Evolutionary conservation across 1,140 invertebrate species (phyloP).

Genomic region (Nylanderia fulva): DNA sequence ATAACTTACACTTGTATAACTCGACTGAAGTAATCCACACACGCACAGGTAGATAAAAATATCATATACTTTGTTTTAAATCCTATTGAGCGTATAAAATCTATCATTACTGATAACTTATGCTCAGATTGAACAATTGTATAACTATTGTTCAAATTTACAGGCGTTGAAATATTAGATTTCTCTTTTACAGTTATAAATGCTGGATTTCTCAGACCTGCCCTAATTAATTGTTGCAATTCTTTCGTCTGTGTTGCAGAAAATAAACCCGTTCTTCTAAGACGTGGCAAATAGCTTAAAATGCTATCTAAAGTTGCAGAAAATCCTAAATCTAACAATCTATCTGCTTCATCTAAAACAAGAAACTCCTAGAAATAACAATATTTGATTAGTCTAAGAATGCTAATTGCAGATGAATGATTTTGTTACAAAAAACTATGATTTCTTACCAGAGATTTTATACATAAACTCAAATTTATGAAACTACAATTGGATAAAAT

Average conservation of each 20-base stretch:
- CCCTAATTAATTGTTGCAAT: conserved; percentile 95
- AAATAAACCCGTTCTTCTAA: conserved; percentile 98
- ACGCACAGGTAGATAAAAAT: conserved; percentile 98
- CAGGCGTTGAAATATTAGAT: conserved; percentile 92
- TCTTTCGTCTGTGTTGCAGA: conserved; percentile 99
- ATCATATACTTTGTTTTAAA: conserved; percentile 92
- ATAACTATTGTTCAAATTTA: conserved; percentile 94
- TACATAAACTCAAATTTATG: conserved; percentile 88
- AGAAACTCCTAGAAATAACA: conserved; percentile 91
- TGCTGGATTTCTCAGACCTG: conserved; percentile 98
- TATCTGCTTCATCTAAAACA: conserved; percentile 98
- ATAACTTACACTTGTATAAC: conserved; percentile 87
- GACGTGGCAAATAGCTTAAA: conserved; percentile 95
- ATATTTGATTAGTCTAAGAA: neutral
- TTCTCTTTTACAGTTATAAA: conserved; percentile 96
- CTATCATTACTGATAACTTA: conserved; percentile 91
- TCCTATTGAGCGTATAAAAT: conserved; percentile 90
- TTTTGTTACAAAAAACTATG: conserved; percentile 14
- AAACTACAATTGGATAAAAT: conserved; percentile 90
- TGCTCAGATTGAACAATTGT: conserved; percentile 91
- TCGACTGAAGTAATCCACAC: conserved; percentile 97
- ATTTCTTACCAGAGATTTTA: conserved; percentile 90
- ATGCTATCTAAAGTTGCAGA: conserved; percentile 95
- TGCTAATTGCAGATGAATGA: neutral
- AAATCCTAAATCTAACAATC: conserved; percentile 97